A percentile compares a stretch with the other conserved stretches of the same genome.
These are phyloP conservation scores for Ennomos fuscantarius DNA, from an alignment of 2,888 invertebrate species.

Conservation along the genomic window DNA sequence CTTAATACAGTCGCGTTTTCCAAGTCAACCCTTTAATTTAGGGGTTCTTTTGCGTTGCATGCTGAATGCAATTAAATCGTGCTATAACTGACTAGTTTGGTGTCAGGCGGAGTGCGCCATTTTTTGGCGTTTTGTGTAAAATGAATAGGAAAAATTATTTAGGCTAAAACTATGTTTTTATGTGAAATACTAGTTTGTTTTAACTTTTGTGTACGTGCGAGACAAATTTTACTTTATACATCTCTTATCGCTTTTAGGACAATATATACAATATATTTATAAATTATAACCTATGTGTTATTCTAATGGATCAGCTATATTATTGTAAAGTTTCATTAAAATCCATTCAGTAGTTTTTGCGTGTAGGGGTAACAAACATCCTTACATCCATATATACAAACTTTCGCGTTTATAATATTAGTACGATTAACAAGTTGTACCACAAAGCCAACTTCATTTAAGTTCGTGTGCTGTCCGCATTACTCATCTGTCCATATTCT, in stretches of 20 bases:
- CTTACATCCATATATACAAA: too few species aligned
- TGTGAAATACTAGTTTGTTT: too few species aligned
- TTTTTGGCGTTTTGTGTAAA: slow-evolving; percentile 37
- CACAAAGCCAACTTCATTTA: slow-evolving; percentile 37
- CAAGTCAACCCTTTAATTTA: slow-evolving; percentile 14
- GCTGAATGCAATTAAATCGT: slow-evolving; percentile 62
- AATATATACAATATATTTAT: too few species aligned
- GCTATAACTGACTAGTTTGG: slow-evolving; percentile 51
- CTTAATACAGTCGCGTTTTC: not conserved
- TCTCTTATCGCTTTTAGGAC: too few species aligned
- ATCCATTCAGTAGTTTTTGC: too few species aligned
- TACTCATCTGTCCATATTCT: slow-evolving; percentile 58
- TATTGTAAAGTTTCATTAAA: too few species aligned
- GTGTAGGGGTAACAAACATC: too few species aligned
- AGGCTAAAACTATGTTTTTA: slow-evolving; percentile 16
- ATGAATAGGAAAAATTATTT: slow-evolving; percentile 3
- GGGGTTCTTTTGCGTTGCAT: slow-evolving; percentile 53
- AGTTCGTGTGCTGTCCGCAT: slow-evolving; percentile 65
- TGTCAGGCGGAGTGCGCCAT: slow-evolving; percentile 46
- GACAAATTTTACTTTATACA: too few species aligned
- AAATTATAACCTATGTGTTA: too few species aligned
- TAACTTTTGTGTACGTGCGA: too few species aligned
- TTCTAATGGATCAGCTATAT: too few species aligned
- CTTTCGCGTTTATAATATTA: too few species aligned
- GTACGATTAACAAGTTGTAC: slow-evolving; percentile 36